A percentile compares a stretch with the other conserved stretches of the same genome.
Evolutionary conservation across 2,888 invertebrate species (phyloP).

Genomic region (Tuberolachnus salignus): DNA sequence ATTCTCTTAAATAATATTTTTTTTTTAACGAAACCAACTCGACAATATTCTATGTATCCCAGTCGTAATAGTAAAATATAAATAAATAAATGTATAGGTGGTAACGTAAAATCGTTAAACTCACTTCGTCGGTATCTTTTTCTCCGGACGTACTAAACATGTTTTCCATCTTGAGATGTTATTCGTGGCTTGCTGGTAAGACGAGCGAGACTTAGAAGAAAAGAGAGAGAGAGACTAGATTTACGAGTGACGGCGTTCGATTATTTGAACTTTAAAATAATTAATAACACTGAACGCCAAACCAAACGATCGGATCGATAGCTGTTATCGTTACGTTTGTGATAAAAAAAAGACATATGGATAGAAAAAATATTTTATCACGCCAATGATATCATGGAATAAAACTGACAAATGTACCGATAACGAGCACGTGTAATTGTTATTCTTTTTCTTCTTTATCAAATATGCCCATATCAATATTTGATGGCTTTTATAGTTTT

Average conservation of each 20-base stretch:
- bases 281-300: neutral
- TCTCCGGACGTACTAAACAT: conserved; percentile 66
- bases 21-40: no score
- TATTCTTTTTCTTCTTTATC: no score
- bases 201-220: no score
- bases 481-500: no score
- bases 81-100: no score
- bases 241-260: neutral
- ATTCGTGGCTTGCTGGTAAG: neutral
- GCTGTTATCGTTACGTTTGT: neutral
- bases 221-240: conserved; percentile 25
- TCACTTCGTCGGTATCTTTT: conserved; percentile 75
- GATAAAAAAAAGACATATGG: neutral
- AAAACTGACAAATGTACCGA: neutral
- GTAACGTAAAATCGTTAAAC: conserved; percentile 56
- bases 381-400: conserved; percentile 5
- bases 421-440: conserved; percentile 24
- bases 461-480: no score
- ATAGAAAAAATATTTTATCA: neutral
- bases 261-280: conserved; percentile 26
- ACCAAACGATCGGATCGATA: conserved; percentile 41
- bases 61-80: no score
- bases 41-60: no score
- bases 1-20: no score
- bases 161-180: conserved; percentile 60